These are phyloP conservation scores for Drosophila recens DNA, from an alignment of 2,888 invertebrate species.

Conservation along the genomic window DNA sequence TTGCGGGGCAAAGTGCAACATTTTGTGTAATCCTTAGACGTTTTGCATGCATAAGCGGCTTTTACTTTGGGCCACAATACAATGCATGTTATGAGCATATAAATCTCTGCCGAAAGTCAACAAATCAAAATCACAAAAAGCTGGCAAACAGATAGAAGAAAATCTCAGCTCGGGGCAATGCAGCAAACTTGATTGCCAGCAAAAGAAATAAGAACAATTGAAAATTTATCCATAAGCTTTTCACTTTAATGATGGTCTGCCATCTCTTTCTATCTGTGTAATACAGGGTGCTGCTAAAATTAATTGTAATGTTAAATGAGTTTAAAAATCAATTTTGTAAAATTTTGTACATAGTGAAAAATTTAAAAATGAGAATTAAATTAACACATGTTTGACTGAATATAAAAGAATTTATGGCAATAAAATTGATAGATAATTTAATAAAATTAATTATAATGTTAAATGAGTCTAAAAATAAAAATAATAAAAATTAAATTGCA, in stretches of 20 bases:
- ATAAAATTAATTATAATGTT: no score
- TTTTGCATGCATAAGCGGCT: constrained; percentile 77
- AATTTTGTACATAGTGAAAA: no score
- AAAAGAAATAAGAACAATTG: constrained; percentile 38
- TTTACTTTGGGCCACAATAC: constrained; percentile 63
- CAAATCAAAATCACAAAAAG: constrained; percentile 65
- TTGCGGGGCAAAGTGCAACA: constrained; percentile 38
- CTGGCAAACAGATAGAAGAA: not conserved
- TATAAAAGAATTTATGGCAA: not conserved
- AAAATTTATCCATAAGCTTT: constrained; percentile 26
- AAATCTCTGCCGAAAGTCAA: constrained; percentile 62
- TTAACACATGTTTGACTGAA: not conserved
- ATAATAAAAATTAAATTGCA: no score
- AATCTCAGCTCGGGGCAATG: constrained; percentile 51
- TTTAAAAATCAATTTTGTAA: no score
- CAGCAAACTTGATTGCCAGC: constrained; percentile 67
- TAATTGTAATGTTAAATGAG: no score
- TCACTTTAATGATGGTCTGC: constrained; percentile 46
- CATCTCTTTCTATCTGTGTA: not conserved
- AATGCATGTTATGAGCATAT: constrained; percentile 39
- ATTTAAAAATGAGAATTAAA: no score
- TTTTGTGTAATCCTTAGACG: constrained; percentile 64
- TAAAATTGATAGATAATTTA: no score
- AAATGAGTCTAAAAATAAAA: not conserved
- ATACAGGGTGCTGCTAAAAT: no score